Percentiles rank a stretch among this genome's conserved stretches.
phyloP scores from a whole-genome alignment of 2,888 invertebrate genomes.

The Chymomyza fuscimana region DNA sequence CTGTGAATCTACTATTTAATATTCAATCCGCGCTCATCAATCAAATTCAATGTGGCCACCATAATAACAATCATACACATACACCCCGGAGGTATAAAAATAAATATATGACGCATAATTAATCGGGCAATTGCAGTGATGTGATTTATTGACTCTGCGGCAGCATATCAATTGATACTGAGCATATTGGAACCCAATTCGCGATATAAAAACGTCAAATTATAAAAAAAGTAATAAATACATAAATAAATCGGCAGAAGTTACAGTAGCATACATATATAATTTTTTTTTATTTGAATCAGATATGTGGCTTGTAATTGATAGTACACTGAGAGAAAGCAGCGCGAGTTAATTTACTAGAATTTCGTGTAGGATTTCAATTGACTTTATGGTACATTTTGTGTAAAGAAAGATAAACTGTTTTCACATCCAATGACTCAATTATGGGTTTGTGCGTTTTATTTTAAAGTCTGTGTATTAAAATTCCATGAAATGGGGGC shows the following conservation, averaged over 20 bases:
- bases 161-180: slow-evolving; percentile 9
- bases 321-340: background rate
- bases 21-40: slow-evolving; percentile 66
- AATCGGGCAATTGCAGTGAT: slow-evolving; percentile 41
- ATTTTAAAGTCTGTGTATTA: too few relatives aligned
- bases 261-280: background rate
- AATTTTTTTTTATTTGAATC: background rate
- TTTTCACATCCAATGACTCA: too few relatives aligned
- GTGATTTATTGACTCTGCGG: slow-evolving; percentile 65
- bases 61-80: background rate
- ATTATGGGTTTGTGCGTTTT: too few relatives aligned
- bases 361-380: too few relatives aligned
- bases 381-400: too few relatives aligned
- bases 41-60: slow-evolving; percentile 43
- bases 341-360: background rate
- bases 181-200: slow-evolving; percentile 61
- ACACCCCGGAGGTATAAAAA: background rate
- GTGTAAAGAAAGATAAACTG: too few relatives aligned
- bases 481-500: too few relatives aligned
- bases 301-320: background rate
- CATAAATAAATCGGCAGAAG: slow-evolving; percentile 12
- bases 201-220: slow-evolving; percentile 46
- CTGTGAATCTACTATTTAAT: slow-evolving; percentile 21
- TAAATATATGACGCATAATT: slow-evolving; percentile 57
- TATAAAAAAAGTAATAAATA: slow-evolving; percentile 18